phyloP scores from a whole-genome alignment of 2,888 invertebrate species.

The Limnephilus marmoratus region DNA sequence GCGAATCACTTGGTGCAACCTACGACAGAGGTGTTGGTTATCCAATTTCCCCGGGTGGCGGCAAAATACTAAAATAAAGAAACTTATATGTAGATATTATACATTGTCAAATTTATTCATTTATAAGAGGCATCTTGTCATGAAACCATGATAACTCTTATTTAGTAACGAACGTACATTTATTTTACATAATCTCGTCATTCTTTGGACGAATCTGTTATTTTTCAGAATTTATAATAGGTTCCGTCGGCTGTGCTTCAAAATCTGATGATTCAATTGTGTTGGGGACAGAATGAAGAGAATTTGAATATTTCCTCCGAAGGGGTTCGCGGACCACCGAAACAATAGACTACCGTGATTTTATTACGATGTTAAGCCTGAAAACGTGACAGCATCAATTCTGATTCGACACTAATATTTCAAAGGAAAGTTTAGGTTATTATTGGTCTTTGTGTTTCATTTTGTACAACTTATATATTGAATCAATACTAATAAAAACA shows the following conservation, averaged over 20 bases:
- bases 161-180: neutral
- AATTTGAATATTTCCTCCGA: slow-evolving; percentile 13
- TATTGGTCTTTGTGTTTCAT: neutral
- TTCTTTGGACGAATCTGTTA: neutral
- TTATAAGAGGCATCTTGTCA: neutral
- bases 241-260: slow-evolving; percentile 4
- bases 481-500: too few species aligned
- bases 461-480: neutral
- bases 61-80: too few species aligned
- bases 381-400: neutral
- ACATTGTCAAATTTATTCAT: neutral
- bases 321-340: neutral
- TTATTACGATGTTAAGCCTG: neutral
- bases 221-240: slow-evolving; percentile 20
- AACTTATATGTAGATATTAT: neutral
- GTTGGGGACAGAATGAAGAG: slow-evolving; percentile 4
- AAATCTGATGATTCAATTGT: slow-evolving; percentile 33
- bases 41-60: too few species aligned
- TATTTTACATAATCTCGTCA: neutral
- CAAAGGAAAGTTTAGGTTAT: neutral
- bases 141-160: neutral
- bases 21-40: too few species aligned
- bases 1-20: too few species aligned
- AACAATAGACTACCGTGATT: slow-evolving; percentile 15
- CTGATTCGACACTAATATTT: neutral